Evolutionary conservation across 2,113 vertebrate species (phyloP).

Genomic region (Echinops telfairi): DNA sequence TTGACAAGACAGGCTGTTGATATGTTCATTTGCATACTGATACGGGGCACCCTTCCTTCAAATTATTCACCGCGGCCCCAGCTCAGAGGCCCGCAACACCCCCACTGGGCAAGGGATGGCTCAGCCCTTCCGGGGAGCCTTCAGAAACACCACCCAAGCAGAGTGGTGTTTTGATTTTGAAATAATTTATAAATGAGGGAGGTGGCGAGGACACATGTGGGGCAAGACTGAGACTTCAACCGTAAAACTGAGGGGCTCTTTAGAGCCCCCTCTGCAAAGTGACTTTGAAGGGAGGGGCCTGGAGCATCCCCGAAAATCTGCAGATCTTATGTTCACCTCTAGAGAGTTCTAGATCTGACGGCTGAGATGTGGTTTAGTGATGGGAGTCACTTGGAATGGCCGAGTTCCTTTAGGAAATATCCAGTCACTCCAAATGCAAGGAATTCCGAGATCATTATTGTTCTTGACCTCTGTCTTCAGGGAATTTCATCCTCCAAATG

Average conservation of each 20-base stretch:
- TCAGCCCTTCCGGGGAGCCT: not conserved
- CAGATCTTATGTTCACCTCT: not conserved
- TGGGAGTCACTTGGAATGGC: not conserved
- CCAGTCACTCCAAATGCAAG: not conserved
- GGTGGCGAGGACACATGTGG: not conserved
- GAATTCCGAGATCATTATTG: not conserved
- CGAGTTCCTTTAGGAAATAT: not conserved
- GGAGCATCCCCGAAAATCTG: accelerated
- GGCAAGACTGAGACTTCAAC: not conserved
- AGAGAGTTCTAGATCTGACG: too few species aligned
- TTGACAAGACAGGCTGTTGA: conserved; percentile 74
- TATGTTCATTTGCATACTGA: conserved; percentile 73
- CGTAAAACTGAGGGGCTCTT: accelerated
- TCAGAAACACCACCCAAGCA: not conserved
- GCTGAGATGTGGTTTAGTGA: accelerated
- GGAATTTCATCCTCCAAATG: not conserved
- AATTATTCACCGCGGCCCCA: accelerated
- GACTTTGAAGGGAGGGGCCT: not conserved
- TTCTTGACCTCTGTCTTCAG: not conserved
- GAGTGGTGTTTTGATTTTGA: not conserved
- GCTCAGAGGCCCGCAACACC: not conserved
- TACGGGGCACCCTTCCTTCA: not conserved
- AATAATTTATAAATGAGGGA: not conserved
- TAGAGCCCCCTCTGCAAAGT: not conserved
- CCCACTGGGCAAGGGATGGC: not conserved